Base-by-base conservation (phyloP, 1,140 invertebrate genomes). In the Lutraria rhynchaena region DNA sequence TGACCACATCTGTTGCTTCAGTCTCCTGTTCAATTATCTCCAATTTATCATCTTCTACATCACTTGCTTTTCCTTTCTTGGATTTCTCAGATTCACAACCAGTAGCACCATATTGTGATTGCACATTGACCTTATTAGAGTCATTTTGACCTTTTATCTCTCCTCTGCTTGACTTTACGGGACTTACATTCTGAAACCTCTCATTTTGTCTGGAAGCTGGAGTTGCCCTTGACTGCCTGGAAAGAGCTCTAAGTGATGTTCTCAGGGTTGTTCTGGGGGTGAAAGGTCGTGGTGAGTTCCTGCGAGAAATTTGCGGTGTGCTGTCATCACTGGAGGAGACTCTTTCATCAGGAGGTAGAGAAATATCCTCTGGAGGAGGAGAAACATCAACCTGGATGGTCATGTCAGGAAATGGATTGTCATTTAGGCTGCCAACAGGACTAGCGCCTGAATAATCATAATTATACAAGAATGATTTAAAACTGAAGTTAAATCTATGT, bases 281-380 rank as follows among this genome's bases (percentile, higher is more conserved):
- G 1, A 19, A 51, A 49, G 81, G 73, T 29, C 57, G 58, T 22
- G 81, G 81, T 53, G 81, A 76, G 19, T 49, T 73, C 31, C 81
- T 15, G 13, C 55, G 81, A 2, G 81, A 69, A 53, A 33, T 57
- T 17, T 49, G 46, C 29, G 67, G 57, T 60, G 55, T 49, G 19
- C 37, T 81, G 24, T 53, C 44, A 31, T 67, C 33, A 67, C 57
- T 63, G 13, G 49, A 31, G 33, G 53, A 31, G 11, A 41, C 13
- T 1, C 60, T 27, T 37, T 67, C 46, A 15, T 19, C 46, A 17
- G n/a, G 15, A 41, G 61, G 37, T 4, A n/a, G 3, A n/a, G 17
- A 13, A 29, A 13, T 24, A 31, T 49, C 13, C n/a, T 19, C 46
- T 7, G n/a, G 15, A 41, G 61, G 37, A 13, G 5, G 3, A n/a